Evolutionary conservation across 2,113 vertebrate species (phyloP).

Genomic region (Ammospiza nelsoni): DNA sequence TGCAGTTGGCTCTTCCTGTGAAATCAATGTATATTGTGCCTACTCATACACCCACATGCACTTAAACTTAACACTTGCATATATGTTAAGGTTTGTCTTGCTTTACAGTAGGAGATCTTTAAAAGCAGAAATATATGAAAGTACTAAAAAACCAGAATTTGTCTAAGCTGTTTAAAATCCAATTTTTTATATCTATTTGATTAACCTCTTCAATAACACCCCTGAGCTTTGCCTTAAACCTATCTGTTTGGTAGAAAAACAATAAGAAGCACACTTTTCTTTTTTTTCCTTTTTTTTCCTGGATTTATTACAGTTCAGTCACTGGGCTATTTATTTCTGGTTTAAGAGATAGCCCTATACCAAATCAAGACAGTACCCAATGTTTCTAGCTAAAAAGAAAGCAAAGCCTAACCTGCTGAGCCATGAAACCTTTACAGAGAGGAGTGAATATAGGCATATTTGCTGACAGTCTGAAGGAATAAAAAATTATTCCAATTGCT

Average conservation of each 20-base stretch:
- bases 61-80: neutral
- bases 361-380: neutral
- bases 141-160: neutral
- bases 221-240: neutral
- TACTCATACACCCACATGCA: neutral
- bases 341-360: neutral
- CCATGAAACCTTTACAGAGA: neutral
- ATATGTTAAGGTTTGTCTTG: neutral
- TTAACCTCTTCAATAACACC: neutral
- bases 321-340: neutral
- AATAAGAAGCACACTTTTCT: accelerated
- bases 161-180: neutral
- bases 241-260: neutral
- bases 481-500: neutral
- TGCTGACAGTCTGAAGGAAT: neutral
- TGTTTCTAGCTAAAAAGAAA: neutral
- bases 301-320: neutral
- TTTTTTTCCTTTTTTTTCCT: neutral
- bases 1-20: neutral
- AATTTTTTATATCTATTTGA: neutral
- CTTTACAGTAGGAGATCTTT: neutral
- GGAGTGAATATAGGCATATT: neutral
- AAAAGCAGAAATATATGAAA: neutral
- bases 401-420: neutral
- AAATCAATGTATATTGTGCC: neutral